A percentile compares a stretch with the other conserved stretches of the same genome.
phyloP scores from a whole-genome alignment of 2,113 vertebrate species.

The Callochromis pleurospilus region DNA sequence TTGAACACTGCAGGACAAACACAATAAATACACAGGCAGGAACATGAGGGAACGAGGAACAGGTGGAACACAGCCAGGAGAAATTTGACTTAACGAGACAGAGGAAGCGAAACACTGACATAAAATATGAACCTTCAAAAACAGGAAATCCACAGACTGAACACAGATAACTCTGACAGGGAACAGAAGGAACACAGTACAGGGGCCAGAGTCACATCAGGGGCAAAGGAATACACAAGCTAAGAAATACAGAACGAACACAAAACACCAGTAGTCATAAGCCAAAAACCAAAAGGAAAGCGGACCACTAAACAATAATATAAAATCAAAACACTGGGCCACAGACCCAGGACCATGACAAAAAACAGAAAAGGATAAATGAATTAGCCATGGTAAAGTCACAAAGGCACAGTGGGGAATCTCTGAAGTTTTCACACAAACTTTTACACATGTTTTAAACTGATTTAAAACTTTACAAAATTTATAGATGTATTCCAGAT shows the following conservation, averaged over 20 bases:
- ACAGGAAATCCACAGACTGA: neutral
- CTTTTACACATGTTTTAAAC: neutral
- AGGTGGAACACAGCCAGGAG: neutral
- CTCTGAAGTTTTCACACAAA: neutral
- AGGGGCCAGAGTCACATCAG: neutral
- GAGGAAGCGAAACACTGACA: neutral
- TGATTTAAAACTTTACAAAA: neutral
- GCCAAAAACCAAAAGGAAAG: neutral
- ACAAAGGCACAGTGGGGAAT: neutral
- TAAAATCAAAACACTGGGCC: neutral
- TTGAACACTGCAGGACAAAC: neutral
- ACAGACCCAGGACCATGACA: neutral
- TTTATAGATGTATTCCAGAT: neutral
- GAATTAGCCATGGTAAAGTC: neutral
- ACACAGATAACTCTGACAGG: neutral
- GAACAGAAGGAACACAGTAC: neutral
- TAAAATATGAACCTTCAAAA: neutral
- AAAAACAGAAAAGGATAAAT: neutral
- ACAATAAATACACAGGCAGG: neutral
- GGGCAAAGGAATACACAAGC: neutral
- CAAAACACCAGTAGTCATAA: neutral
- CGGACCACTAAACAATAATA: neutral
- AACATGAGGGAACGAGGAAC: neutral
- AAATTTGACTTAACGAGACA: neutral
- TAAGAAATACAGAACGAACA: neutral